phyloP scores from a whole-genome alignment of 2,113 vertebrate species.

The Callospermophilus lateralis region DNA sequence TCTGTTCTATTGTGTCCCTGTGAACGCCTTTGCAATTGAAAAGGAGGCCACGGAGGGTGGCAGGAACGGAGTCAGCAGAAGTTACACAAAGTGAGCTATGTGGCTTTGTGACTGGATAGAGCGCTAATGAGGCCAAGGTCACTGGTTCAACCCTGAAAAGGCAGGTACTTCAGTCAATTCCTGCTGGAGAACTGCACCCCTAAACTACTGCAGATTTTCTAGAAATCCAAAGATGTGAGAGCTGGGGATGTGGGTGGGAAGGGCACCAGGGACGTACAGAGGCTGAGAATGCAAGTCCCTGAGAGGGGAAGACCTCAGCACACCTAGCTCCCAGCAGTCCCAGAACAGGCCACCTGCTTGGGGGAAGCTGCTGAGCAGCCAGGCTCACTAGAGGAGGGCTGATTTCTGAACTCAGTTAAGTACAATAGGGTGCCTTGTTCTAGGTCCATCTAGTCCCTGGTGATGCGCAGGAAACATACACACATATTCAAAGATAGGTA shows the following conservation, averaged over 20 bases:
- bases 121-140: slow-evolving; percentile 80
- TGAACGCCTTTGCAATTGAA: slow-evolving; percentile 82
- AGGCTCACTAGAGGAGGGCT: background rate
- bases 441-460: background rate
- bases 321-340: background rate
- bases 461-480: background rate
- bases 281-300: background rate
- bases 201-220: slow-evolving; percentile 66
- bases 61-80: slow-evolving; percentile 69
- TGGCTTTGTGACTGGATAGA: slow-evolving; percentile 54
- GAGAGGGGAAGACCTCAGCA: background rate
- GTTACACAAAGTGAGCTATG: slow-evolving; percentile 67
- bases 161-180: slow-evolving; percentile 75
- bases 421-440: background rate
- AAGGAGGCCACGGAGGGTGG: slow-evolving; percentile 69
- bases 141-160: slow-evolving; percentile 68
- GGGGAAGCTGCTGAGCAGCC: background rate
- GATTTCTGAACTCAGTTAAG: background rate
- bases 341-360: background rate
- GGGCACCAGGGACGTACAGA: background rate
- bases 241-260: slow-evolving; percentile 51
- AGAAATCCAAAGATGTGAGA: slow-evolving; percentile 60
- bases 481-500: background rate
- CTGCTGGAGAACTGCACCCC: slow-evolving; percentile 66
- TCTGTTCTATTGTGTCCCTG: slow-evolving; percentile 76